Evolutionary conservation across 2,113 vertebrate species (phyloP).

Genomic region (Cephalopterus ornatus): DNA sequence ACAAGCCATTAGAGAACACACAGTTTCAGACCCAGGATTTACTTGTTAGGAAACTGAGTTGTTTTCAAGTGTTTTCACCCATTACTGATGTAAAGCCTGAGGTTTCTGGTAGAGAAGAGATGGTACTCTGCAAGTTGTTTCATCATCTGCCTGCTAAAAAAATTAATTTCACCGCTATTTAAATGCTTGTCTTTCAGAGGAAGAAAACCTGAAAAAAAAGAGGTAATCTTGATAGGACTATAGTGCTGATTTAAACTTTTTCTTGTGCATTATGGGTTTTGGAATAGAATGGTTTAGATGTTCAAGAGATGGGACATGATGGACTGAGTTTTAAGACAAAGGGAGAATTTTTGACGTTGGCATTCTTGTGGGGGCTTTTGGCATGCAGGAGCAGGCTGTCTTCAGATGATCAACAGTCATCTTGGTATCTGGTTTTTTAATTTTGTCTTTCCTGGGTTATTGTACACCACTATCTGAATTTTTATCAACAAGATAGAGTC

Average conservation of each 20-base stretch:
- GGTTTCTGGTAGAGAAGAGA: neutral
- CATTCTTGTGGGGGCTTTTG: neutral
- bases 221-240: neutral
- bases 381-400: neutral
- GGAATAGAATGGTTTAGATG: neutral
- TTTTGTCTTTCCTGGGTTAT: neutral
- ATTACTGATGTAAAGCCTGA: neutral
- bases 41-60: neutral
- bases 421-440: neutral
- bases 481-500: neutral
- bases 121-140: neutral
- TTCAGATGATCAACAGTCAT: neutral
- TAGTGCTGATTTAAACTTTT: neutral
- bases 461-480: neutral
- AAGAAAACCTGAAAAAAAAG: neutral
- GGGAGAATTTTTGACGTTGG: neutral
- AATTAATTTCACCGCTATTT: neutral
- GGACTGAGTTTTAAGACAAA: neutral
- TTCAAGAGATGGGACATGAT: neutral
- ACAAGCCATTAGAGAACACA: neutral
- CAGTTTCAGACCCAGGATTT: neutral
- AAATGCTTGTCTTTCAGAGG: neutral
- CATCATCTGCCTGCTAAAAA: neutral
- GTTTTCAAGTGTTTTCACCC: neutral
- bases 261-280: fast-evolving